phyloP scores from a whole-genome alignment of 2,113 vertebrate genomes.

The Psittacara wagleri region DNA sequence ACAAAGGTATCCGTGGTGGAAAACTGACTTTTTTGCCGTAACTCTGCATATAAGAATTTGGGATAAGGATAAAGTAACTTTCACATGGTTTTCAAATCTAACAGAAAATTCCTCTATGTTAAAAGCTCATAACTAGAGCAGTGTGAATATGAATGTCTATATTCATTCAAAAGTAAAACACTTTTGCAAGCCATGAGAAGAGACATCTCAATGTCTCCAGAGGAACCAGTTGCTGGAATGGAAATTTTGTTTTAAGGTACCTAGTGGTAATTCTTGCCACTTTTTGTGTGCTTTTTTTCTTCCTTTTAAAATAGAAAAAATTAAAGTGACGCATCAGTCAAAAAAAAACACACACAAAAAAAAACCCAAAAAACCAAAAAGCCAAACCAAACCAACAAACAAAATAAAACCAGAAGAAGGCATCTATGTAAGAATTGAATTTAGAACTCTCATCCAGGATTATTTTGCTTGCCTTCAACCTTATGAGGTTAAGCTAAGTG shows the following conservation, averaged over 20 bases:
- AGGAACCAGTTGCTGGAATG: background rate
- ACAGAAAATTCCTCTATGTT: background rate
- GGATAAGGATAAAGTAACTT: background rate
- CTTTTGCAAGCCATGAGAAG: background rate
- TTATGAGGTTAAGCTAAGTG: background rate
- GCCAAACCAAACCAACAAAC: too few relatives aligned
- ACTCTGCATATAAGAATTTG: background rate
- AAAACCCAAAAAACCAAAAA: background rate
- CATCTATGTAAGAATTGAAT: background rate
- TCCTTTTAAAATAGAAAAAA: background rate
- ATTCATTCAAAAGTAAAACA: background rate
- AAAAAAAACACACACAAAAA: background rate
- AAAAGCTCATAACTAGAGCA: background rate
- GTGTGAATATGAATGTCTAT: background rate
- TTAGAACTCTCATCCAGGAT: background rate
- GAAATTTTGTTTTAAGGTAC: background rate
- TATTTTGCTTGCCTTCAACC: background rate
- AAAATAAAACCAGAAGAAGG: background rate
- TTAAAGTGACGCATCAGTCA: background rate
- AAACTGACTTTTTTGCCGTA: background rate
- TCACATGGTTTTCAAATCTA: background rate
- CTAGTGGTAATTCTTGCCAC: background rate
- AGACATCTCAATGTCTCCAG: background rate
- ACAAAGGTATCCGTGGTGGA: background rate
- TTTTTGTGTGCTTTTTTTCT: background rate